phyloP scores from a whole-genome alignment of 2,888 invertebrate species.

The Vesta saturnalis region DNA sequence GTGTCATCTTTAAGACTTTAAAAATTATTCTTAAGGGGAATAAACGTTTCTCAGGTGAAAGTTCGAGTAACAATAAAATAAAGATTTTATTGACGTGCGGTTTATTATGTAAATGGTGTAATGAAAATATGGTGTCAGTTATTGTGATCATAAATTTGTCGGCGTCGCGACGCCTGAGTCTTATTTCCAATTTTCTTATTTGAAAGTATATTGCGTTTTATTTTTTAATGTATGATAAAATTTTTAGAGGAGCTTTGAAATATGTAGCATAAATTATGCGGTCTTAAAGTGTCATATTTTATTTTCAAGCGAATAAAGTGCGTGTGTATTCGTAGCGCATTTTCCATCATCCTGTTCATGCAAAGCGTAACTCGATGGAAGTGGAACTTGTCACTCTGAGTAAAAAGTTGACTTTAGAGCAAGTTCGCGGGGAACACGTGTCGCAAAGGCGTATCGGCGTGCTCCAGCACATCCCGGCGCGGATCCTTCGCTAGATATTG shows the following conservation, averaged over 20 bases:
- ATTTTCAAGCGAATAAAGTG: slow-evolving; percentile 43
- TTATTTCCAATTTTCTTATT: neutral
- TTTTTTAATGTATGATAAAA: slow-evolving; percentile 9
- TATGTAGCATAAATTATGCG: slow-evolving; percentile 32
- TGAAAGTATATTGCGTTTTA: slow-evolving; percentile 5
- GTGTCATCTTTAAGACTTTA: neutral
- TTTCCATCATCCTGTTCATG: slow-evolving; percentile 51
- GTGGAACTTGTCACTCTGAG: slow-evolving; percentile 51
- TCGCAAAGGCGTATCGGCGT: slow-evolving; percentile 53
- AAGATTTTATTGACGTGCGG: slow-evolving; percentile 1
- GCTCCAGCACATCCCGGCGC: slow-evolving; percentile 45
- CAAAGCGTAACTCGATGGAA: slow-evolving; percentile 52
- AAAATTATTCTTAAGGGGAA: no score
- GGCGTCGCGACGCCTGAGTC: neutral
- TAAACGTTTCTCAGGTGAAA: neutral
- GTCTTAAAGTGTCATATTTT: slow-evolving; percentile 43
- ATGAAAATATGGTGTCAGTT: neutral
- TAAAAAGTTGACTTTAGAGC: slow-evolving; percentile 56
- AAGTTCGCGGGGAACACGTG: slow-evolving; percentile 56
- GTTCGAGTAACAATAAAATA: no score
- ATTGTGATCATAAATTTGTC: neutral
- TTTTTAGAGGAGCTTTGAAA: slow-evolving; percentile 22
- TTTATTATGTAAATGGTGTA: neutral
- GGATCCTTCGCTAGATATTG: slow-evolving; percentile 55
- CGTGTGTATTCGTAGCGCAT: slow-evolving; percentile 49